Evolutionary conservation across 2,888 invertebrate genomes (phyloP).

Genomic region (Noctua janthina): DNA sequence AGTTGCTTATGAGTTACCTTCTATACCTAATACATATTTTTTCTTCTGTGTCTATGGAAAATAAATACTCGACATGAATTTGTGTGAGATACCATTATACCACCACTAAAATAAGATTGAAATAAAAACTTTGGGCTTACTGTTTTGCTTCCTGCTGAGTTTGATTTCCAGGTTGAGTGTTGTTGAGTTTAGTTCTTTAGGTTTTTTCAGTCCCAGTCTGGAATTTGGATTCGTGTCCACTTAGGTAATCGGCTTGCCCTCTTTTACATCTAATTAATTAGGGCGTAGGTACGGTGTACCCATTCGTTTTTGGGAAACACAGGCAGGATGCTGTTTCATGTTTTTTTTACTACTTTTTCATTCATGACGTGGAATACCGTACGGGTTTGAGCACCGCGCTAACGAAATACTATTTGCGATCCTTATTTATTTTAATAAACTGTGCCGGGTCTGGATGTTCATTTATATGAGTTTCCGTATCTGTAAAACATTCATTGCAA

Average conservation of each 20-base stretch:
- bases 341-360: neutral
- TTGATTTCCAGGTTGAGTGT: neutral
- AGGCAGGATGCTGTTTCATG: neutral
- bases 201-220: neutral
- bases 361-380: neutral
- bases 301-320: neutral
- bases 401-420: neutral
- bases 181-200: neutral
- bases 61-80: no score
- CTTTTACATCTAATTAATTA: neutral
- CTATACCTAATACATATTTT: no score
- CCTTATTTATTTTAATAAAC: constrained; percentile 9
- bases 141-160: neutral
- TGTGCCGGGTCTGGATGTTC: neutral
- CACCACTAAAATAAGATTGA: no score
- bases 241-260: neutral
- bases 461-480: neutral
- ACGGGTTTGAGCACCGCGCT: neutral
- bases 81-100: no score
- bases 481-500: neutral
- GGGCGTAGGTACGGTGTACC: neutral
- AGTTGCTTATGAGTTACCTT: no score
- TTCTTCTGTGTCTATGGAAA: no score
- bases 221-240: neutral
- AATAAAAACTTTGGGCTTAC: no score